Evolutionary conservation across 1,140 invertebrate species (phyloP).

Genomic region (Cecropterus lyciades): DNA sequence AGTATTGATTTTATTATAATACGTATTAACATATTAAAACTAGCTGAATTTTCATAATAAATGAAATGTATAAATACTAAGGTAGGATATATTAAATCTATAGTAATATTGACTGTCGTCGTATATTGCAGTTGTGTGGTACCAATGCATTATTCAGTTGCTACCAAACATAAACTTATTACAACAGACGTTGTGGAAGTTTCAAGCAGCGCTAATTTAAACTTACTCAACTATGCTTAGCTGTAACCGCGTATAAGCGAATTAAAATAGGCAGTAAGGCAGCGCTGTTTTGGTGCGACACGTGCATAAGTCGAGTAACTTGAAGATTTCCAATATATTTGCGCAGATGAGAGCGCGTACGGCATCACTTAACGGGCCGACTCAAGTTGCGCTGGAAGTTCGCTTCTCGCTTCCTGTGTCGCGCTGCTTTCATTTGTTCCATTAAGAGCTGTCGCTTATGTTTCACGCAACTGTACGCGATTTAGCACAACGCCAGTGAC

Average conservation of each 20-base stretch:
- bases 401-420: slow-evolving; percentile 50
- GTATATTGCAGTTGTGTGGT: no score
- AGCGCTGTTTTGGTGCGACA: slow-evolving; percentile 42
- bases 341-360: slow-evolving; percentile 25
- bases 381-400: slow-evolving; percentile 47
- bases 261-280: slow-evolving; percentile 46
- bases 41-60: no score
- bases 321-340: slow-evolving; percentile 45
- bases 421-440: slow-evolving; percentile 51
- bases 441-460: slow-evolving; percentile 45
- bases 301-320: slow-evolving; percentile 51
- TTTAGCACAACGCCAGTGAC: slow-evolving; percentile 14
- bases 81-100: no score
- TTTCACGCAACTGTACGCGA: slow-evolving; percentile 32
- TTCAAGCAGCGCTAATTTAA: slow-evolving; percentile 16
- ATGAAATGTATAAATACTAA: no score
- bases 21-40: no score
- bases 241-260: slow-evolving; percentile 40
- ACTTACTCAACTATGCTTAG: slow-evolving; percentile 30
- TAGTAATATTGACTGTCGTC: no score
- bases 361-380: slow-evolving; percentile 51
- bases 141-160: background rate
- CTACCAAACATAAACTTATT: background rate
- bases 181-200: background rate
- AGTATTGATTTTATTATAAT: no score